Base-by-base conservation (phyloP, 1,140 invertebrate species). In the Drosophila trapezifrons region DNA sequence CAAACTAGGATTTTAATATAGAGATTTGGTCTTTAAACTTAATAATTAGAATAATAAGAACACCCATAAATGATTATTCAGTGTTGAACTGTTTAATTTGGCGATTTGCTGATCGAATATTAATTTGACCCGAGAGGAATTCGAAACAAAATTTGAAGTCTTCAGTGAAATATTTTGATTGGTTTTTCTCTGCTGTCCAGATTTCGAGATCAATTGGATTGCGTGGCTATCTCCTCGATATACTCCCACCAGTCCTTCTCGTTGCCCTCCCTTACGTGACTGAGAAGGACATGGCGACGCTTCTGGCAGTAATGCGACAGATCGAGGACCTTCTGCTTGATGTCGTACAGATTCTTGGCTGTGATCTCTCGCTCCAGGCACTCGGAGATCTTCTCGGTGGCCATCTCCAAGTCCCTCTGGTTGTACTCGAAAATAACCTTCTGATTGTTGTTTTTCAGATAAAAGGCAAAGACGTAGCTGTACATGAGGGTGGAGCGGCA, bases 401-500 rank as follows among this genome's bases (percentile, higher is more conserved):
- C 98, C 86, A 96, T 96, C 93, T 99, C 98, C 71, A 99, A 94
- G 94, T 99, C 98, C 89, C 96, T 96, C 94, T 99, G 99, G 94
- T 99, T 99, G 91, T 98, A 98, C 94, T 99, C 98, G 94, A 99
- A 99, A 82, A 99, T 99, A 92, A 98, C 97, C 86, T 98, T 98
- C 93, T 99, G 98, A 93, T 99, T 99, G 93, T 98, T 99, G 93
- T 98, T 98, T 90, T 95, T 95, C 83, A 99, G 94, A 92, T 99
- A 99, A 93, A 98, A 99, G 76, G 98, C 99, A 94, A 99, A 99
- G 56, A 99, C 98, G 92, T 99, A 99, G 54, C 98, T 99, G 93
- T 98, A 99, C 98, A 99, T 99, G 9, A 99, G 94, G 5, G 98
- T 99, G 92, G 99, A 97, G 63, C 98, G 94, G 93, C 98, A 99